Percentiles rank a stretch among this genome's conserved stretches.
phyloP scores from a whole-genome alignment of 2,113 vertebrate species.

The Pelecanoides urinatrix region DNA sequence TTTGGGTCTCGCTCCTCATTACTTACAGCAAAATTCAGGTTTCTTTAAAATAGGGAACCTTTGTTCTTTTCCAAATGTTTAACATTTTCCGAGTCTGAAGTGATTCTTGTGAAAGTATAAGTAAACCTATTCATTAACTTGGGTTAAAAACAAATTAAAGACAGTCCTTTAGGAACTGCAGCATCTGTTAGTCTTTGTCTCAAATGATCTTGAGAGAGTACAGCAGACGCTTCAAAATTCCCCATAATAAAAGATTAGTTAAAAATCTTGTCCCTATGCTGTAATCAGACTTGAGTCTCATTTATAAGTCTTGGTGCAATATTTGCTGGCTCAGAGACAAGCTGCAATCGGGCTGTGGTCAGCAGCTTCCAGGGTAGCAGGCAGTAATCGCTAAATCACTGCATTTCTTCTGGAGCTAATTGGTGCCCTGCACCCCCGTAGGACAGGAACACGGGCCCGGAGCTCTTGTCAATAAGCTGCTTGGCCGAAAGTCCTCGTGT shows the following conservation, averaged over 20 bases:
- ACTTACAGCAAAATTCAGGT: background rate
- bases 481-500: background rate
- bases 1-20: background rate
- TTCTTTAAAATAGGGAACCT: background rate
- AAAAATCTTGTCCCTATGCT: background rate
- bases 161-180: constrained; percentile 18
- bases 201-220: constrained; percentile 9
- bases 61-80: background rate
- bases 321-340: background rate
- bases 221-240: constrained; percentile 9
- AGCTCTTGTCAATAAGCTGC: background rate
- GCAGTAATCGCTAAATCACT: background rate
- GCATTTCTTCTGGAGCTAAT: background rate
- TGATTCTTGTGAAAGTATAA: background rate
- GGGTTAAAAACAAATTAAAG: constrained; percentile 26
- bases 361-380: background rate
- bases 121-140: constrained; percentile 10
- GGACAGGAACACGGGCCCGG: background rate
- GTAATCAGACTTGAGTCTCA: background rate
- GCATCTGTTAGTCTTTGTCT: constrained; percentile 50
- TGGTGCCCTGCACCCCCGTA: background rate
- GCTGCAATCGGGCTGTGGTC: background rate
- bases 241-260: constrained; percentile 28
- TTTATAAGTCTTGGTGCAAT: background rate
- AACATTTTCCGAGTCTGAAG: background rate